Percentiles rank a stretch among this genome's conserved stretches.
Evolutionary conservation across 2,888 invertebrate species (phyloP).

Genomic region (Mimachlamys varia): DNA sequence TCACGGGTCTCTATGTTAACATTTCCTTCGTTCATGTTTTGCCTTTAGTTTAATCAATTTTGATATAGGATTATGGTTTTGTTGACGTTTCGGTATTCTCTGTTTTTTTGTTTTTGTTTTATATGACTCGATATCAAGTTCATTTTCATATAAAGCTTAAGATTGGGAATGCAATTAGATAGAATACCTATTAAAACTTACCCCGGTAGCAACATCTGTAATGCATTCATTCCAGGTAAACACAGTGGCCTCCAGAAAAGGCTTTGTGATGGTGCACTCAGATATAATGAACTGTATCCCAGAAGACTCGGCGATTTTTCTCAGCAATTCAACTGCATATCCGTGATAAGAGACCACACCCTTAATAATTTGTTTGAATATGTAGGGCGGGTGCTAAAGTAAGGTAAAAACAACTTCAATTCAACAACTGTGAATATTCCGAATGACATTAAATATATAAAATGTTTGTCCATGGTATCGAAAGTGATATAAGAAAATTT

Average conservation of each 20-base stretch:
- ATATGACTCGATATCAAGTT: no score
- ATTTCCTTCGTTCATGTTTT: no score
- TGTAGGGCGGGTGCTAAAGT: not conserved
- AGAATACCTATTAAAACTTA: not conserved
- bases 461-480: no score
- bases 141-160: no score
- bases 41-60: no score
- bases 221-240: slow-evolving; percentile 1
- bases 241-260: not conserved
- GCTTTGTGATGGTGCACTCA: not conserved
- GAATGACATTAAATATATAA: no score
- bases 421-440: not conserved
- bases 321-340: not conserved
- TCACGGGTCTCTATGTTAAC: no score
- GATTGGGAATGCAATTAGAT: no score
- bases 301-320: not conserved
- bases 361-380: not conserved
- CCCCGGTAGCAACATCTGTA: not conserved
- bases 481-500: no score
- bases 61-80: no score
- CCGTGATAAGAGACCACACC: not conserved
- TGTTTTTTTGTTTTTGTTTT: no score
- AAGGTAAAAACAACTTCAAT: not conserved
- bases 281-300: not conserved
- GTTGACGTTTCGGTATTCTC: no score